Base-by-base conservation (phyloP, 2,113 vertebrate genomes). In the Potamarius usumacintae region DNA sequence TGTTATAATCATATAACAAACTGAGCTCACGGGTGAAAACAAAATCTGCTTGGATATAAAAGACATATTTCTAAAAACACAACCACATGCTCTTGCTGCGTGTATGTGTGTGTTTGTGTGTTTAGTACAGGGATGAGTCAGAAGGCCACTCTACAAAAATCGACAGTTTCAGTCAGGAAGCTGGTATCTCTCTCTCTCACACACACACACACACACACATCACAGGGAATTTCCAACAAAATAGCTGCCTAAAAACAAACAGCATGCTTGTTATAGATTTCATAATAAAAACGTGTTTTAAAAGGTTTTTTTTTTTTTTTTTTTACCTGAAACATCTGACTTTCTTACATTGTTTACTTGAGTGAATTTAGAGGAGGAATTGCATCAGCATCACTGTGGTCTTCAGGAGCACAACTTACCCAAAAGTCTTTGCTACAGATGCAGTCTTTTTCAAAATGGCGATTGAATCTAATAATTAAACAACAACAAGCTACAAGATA, bases 111-210 rank as follows among this genome's bases (percentile, higher is more conserved):
- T 72, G 53, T 72, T 65, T 63, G 81, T 83, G 58, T 87, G 81
- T 87, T 77, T 87, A 87, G 81, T 83, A 87, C 86, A 65, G 81
- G 58, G 42, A 83, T 87, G 81, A 87, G 80, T 87, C 86, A 87
- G 42, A 76, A 55, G 69, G 82, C 81, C 69, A 83, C 86, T 87
- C 79, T 48, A 76, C 86, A 83, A 83, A 87, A 87, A 76, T 76
- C 52, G 80, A 77, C 67, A 87, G 86, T 87, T 87, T 87, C 86
- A 76, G 57, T 83, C 80, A 87, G 86, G 86, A 87, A 87, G 80
- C 42, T 22, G 22, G 57, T 76, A 76, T 12, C 72, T 25, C 58
- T 12, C 72, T 25, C 58, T 50, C 15, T 53, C 42, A 83, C 86
- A 53, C 42, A 53, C 53, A 62, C 65, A 58, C 71, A 77, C 84